These are phyloP conservation scores for Ammodytes marinus DNA, from an alignment of 2,113 vertebrate species.

Conservation along the genomic window DNA sequence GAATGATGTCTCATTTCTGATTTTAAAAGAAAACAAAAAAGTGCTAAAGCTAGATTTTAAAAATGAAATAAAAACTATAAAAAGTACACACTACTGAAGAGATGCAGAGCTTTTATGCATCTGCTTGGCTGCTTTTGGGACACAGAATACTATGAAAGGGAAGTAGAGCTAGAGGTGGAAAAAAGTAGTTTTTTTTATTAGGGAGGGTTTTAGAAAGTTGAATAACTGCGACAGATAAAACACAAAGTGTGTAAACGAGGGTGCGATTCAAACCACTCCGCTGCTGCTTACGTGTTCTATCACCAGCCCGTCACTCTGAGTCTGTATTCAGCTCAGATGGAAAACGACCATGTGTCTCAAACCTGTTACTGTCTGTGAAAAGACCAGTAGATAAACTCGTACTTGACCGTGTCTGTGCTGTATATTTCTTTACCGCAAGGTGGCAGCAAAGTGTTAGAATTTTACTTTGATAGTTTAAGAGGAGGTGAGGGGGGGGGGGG, in stretches of 20 bases:
- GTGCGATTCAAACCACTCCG: slow-evolving; percentile 56
- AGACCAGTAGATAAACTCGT: slow-evolving; percentile 33
- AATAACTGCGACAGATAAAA: slow-evolving; percentile 56
- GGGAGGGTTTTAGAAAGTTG: not conserved
- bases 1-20: slow-evolving; percentile 23
- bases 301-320: slow-evolving; percentile 85
- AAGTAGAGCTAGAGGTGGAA: slow-evolving; percentile 7
- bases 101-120: not conserved
- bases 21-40: slow-evolving; percentile 19
- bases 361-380: slow-evolving; percentile 79
- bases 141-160: not conserved
- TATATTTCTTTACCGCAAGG: slow-evolving; percentile 64
- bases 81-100: not conserved
- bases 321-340: slow-evolving; percentile 72
- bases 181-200: slow-evolving; percentile 1
- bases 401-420: slow-evolving; percentile 57
- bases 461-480: not conserved
- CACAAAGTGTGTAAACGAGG: slow-evolving; percentile 53
- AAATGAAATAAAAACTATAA: not conserved
- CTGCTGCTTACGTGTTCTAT: slow-evolving; percentile 79
- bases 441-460: slow-evolving; percentile 45
- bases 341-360: slow-evolving; percentile 87
- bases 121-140: slow-evolving; percentile 27
- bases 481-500: not conserved
- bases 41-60: slow-evolving; percentile 10